Percentiles rank a stretch among this genome's conserved stretches.
These are phyloP conservation scores for Poeciliopsis gracilis DNA, from an alignment of 2,797 vertebrate species.

Conservation along the genomic window DNA sequence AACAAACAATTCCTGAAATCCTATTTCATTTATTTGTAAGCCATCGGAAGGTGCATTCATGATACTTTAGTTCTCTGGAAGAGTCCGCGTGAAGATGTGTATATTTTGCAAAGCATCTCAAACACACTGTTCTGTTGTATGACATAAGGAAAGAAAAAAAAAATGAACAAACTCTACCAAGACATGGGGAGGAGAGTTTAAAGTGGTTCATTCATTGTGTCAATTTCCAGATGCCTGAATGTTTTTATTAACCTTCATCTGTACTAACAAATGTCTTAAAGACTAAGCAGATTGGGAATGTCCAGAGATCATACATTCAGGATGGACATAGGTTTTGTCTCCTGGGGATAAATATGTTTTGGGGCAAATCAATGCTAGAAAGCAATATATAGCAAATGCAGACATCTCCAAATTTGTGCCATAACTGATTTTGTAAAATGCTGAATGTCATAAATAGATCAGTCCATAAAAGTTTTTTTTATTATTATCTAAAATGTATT, in stretches of 20 bases:
- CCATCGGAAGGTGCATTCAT: background rate
- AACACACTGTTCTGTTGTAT: background rate
- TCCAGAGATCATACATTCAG: background rate
- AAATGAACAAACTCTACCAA: background rate
- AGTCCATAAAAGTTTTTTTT: background rate
- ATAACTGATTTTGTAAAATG: background rate
- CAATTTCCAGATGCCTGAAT: background rate
- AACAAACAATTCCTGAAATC: background rate
- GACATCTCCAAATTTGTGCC: background rate
- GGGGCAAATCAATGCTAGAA: background rate
- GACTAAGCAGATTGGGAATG: background rate
- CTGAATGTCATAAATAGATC: background rate
- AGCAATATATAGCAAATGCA: background rate
- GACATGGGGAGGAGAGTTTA: background rate
- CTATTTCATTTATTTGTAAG: background rate
- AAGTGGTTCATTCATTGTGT: background rate
- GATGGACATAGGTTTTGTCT: background rate
- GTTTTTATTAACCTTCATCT: background rate
- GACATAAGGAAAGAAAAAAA: background rate
- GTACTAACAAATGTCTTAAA: background rate
- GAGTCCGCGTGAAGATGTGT: background rate
- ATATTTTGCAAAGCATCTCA: background rate
- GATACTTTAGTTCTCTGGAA: background rate
- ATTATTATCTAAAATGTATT: slow-evolving; percentile 19
- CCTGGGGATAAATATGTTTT: background rate